A percentile compares a stretch with the other conserved stretches of the same genome.
These are phyloP conservation scores for Origma solitaria DNA, from an alignment of 2,113 vertebrate genomes.

Conservation along the genomic window DNA sequence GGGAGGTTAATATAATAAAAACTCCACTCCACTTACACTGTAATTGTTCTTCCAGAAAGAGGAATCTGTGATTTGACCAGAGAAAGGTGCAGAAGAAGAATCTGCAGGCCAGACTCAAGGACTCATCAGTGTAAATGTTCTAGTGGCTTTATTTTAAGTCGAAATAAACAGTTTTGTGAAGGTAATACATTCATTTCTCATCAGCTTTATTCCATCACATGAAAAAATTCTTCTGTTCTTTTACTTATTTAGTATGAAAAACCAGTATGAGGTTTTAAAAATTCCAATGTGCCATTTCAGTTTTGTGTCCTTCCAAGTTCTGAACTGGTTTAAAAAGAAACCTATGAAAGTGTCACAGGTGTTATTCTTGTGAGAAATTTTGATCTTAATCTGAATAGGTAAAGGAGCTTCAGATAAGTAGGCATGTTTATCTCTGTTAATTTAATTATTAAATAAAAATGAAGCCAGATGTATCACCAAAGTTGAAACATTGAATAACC, in stretches of 20 bases:
- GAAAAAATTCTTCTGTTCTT: background rate
- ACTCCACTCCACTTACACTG: background rate
- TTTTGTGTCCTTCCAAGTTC: background rate
- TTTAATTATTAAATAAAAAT: background rate
- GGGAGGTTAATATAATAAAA: background rate
- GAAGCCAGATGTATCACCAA: background rate
- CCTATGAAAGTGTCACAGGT: background rate
- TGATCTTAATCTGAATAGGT: background rate
- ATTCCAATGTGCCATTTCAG: background rate
- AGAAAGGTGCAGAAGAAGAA: slow-evolving; percentile 61
- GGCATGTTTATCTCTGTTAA: background rate
- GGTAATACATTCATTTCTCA: slow-evolving; percentile 59
- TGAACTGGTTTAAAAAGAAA: background rate
- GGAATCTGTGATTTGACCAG: slow-evolving; percentile 62
- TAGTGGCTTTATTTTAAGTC: slow-evolving; percentile 79
- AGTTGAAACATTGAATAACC: background rate
- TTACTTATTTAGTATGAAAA: background rate
- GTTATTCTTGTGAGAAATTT: background rate
- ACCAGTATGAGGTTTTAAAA: background rate
- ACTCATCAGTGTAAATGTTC: slow-evolving; percentile 74
- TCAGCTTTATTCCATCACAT: background rate
- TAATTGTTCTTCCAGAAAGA: slow-evolving; percentile 54
- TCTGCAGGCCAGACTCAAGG: slow-evolving; percentile 63
- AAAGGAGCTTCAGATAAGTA: background rate
- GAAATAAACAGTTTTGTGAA: slow-evolving; percentile 82